Evolutionary conservation across 2,888 invertebrate genomes (phyloP).

Genomic region (Phorcus lineatus): DNA sequence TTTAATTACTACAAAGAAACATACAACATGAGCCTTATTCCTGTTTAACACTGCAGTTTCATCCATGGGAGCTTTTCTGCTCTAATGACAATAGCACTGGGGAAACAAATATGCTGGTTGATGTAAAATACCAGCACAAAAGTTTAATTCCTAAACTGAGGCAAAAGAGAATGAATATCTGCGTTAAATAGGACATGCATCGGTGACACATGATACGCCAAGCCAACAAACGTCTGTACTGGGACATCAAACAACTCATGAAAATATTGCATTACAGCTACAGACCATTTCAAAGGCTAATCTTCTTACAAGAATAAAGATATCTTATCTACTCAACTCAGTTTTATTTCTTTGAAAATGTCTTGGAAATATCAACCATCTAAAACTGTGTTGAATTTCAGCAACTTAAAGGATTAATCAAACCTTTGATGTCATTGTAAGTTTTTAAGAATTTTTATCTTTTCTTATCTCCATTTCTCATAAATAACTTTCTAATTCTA

Average conservation of each 20-base stretch:
- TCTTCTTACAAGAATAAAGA: too few species aligned
- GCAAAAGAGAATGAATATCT: neutral
- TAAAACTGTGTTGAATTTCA: too few species aligned
- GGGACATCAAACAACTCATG: neutral
- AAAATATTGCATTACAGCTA: neutral
- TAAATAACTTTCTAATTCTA: too few species aligned
- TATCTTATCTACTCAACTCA: too few species aligned
- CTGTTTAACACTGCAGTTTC: neutral
- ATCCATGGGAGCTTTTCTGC: neutral
- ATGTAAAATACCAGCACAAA: neutral
- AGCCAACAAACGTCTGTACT: neutral
- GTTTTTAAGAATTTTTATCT: too few species aligned
- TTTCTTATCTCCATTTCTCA: too few species aligned
- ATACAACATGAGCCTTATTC: neutral
- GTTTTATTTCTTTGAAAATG: too few species aligned
- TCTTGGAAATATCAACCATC: too few species aligned
- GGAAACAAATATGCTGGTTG: slow-evolving; percentile 1
- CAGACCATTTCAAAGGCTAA: neutral
- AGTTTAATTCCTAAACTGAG: neutral
- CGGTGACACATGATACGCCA: neutral
- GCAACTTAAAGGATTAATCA: too few species aligned
- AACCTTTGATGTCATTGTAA: too few species aligned
- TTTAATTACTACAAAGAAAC: slow-evolving; percentile 25
- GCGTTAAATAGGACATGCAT: neutral
- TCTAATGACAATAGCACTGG: neutral